These are phyloP conservation scores for Ligdia adustata DNA, from an alignment of 2,888 invertebrate genomes.

Conservation along the genomic window DNA sequence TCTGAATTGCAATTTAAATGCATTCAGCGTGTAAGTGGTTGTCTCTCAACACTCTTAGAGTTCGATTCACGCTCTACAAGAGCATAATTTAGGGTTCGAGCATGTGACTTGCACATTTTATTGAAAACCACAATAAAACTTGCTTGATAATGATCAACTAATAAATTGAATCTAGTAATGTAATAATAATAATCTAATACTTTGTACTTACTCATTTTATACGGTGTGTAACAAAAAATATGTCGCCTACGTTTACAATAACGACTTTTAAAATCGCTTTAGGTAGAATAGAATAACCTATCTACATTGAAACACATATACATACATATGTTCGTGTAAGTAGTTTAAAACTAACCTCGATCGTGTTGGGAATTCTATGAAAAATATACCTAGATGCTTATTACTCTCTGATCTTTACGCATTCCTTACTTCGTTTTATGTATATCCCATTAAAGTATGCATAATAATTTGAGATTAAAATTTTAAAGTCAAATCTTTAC, in stretches of 20 bases:
- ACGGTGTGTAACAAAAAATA: no score
- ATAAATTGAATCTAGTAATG: slow-evolving; percentile 27
- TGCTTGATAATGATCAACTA: slow-evolving; percentile 30
- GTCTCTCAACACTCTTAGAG: slow-evolving; percentile 56
- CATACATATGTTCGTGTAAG: no score
- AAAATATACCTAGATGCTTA: no score
- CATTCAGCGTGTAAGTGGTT: slow-evolving; percentile 33
- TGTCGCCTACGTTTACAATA: no score
- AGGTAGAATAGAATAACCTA: no score
- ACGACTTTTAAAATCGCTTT: no score
- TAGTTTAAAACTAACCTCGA: no score
- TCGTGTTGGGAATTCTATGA: no score
- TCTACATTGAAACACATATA: no score
- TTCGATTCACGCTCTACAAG: slow-evolving; percentile 50
- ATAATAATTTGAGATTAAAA: neutral
- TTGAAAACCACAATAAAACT: slow-evolving; percentile 35
- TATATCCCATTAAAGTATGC: neutral
- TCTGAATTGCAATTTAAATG: slow-evolving; percentile 25
- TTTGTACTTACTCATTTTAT: no score
- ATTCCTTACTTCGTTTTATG: neutral
- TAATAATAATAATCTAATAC: no score
- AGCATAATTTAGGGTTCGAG: slow-evolving; percentile 44
- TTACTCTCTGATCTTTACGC: neutral
- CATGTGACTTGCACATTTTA: slow-evolving; percentile 45
- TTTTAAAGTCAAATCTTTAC: neutral